phyloP scores from a whole-genome alignment of 2,797 vertebrate species.

The Ctenochaetus hawaiiensis region DNA sequence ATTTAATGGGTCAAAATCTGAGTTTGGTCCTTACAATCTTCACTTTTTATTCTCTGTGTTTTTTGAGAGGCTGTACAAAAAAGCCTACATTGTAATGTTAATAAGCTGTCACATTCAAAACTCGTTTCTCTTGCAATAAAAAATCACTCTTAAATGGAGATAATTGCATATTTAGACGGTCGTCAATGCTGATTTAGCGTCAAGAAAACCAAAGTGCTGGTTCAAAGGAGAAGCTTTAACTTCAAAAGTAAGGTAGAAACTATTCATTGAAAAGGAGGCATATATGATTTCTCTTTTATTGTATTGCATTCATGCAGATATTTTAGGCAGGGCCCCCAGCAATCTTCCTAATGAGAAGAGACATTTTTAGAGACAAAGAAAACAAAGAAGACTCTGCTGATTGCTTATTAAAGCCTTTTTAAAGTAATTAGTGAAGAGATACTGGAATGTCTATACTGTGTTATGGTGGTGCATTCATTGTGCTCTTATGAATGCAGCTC shows the following conservation, averaged over 20 bases:
- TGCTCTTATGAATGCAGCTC: slow-evolving; percentile 66
- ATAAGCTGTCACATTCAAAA: slow-evolving; percentile 59
- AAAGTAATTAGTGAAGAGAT: slow-evolving; percentile 59
- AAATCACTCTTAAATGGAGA: slow-evolving; percentile 14
- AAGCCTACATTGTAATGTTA: slow-evolving; percentile 61
- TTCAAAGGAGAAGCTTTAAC: slow-evolving; percentile 35
- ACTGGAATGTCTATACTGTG: slow-evolving; percentile 55
- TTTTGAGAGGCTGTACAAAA: slow-evolving; percentile 8
- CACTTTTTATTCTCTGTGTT: slow-evolving; percentile 32
- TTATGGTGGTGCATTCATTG: slow-evolving; percentile 38
- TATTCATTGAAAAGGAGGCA: slow-evolving; percentile 6
- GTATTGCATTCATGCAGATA: slow-evolving; percentile 40
- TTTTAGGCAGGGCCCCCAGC: slow-evolving; percentile 8
- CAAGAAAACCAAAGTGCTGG: slow-evolving; percentile 20
- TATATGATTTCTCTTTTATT: slow-evolving; percentile 22
- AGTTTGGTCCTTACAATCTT: neutral
- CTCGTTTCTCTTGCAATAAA: slow-evolving; percentile 32
- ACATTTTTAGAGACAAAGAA: slow-evolving; percentile 20
- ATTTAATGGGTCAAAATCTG: neutral
- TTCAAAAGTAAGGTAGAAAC: slow-evolving; percentile 37
- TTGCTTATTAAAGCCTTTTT: slow-evolving; percentile 8
- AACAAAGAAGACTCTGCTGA: slow-evolving; percentile 35
- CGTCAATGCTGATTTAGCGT: slow-evolving; percentile 56
- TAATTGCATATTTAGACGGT: slow-evolving; percentile 52
- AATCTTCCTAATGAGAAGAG: slow-evolving; percentile 33